Conservation (phyloP, 2,888 invertebrate genomes). For the Theretra japonica region DNA sequence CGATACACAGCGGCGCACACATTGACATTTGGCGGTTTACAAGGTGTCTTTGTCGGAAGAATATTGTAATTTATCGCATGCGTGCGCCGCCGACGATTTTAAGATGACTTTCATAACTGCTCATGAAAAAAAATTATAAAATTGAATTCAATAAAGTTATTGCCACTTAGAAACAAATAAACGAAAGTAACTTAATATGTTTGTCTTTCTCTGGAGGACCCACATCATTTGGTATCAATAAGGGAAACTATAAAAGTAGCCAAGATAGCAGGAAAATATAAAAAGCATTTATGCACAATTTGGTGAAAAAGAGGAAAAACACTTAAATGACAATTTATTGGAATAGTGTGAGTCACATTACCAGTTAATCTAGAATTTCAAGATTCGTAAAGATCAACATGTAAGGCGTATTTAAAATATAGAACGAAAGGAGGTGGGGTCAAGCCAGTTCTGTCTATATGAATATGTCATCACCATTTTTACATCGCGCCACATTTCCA, state of each 20-base stretch:
- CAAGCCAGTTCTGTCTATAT: slow-evolving; percentile 8
- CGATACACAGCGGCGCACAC: slow-evolving; percentile 49
- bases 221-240: not conserved
- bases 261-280: not conserved
- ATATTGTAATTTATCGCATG: slow-evolving; percentile 22
- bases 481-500: not conserved
- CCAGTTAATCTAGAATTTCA: slow-evolving; percentile 2
- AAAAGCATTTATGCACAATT: not conserved
- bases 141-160: not conserved
- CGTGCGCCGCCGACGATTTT: slow-evolving; percentile 21
- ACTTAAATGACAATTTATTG: not conserved
- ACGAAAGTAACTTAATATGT: not conserved
- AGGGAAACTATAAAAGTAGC: not conserved
- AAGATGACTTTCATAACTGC: slow-evolving; percentile 14
- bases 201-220: not conserved
- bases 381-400: slow-evolving; percentile 22
- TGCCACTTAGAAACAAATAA: not conserved
- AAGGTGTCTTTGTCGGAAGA: slow-evolving; percentile 30
- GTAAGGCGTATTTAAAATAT: slow-evolving; percentile 1
- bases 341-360: slow-evolving; percentile 2
- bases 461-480: slow-evolving; percentile 11
- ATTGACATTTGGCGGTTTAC: slow-evolving; percentile 51
- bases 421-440: slow-evolving; percentile 18
- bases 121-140: not conserved
- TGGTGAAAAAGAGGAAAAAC: not conserved